A percentile compares a stretch with the other conserved stretches of the same genome.
phyloP scores from a whole-genome alignment of 2,888 invertebrate species.

The Campaea margaritaria region DNA sequence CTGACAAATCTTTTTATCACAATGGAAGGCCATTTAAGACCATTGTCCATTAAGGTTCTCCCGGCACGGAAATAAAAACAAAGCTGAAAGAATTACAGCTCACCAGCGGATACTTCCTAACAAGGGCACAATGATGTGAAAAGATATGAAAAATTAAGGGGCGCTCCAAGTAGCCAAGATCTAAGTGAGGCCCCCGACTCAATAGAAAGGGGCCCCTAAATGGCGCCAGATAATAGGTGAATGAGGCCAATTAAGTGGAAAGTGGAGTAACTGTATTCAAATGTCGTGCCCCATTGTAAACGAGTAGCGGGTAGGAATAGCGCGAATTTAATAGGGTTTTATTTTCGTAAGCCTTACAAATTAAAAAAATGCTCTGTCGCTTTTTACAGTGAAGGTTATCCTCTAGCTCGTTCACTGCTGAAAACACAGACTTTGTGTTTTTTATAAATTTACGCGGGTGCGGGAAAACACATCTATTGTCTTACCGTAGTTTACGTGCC shows the following conservation, averaged over 20 bases:
- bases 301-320: slow-evolving; percentile 8
- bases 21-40: neutral
- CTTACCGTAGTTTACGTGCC: too few species aligned
- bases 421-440: too few species aligned
- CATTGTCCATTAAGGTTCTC: neutral
- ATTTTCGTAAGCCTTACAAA: neutral
- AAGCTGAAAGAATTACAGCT: slow-evolving; percentile 17
- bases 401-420: too few species aligned
- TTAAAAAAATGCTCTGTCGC: neutral
- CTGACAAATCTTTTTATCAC: neutral
- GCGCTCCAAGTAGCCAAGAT: slow-evolving; percentile 16
- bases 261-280: slow-evolving; percentile 35
- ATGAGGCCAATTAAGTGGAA: slow-evolving; percentile 37
- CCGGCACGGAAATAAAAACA: slow-evolving; percentile 16
- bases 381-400: too few species aligned
- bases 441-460: too few species aligned
- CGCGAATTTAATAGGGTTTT: slow-evolving; percentile 14
- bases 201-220: slow-evolving; percentile 20
- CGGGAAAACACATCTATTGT: too few species aligned
- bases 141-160: slow-evolving; percentile 29
- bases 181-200: slow-evolving; percentile 10
- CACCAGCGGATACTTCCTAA: slow-evolving; percentile 19
- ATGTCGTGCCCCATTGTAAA: slow-evolving; percentile 19
- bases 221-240: slow-evolving; percentile 34
- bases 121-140: slow-evolving; percentile 20